phyloP scores from a whole-genome alignment of 1,140 invertebrate genomes.

The Harlomillsia oculata region DNA sequence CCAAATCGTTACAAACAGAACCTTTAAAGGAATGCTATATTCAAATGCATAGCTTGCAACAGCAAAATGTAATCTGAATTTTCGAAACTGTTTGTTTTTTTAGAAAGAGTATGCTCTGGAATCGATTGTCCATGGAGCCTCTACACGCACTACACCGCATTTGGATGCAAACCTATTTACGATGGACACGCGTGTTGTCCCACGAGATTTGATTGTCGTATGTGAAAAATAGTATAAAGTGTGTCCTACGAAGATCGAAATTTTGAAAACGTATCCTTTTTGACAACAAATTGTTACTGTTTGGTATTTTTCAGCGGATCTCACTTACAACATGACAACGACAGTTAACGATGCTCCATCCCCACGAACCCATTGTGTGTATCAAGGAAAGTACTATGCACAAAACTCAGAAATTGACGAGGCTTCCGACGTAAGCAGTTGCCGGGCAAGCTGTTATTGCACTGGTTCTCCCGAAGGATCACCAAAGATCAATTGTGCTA shows the following conservation, averaged over 20 bases:
- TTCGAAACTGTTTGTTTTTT: no score
- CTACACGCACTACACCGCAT: constrained; percentile 28
- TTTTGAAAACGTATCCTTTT: background rate
- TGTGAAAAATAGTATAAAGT: no score
- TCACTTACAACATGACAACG: background rate
- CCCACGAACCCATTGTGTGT: constrained; percentile 23
- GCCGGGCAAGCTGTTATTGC: constrained; percentile 29
- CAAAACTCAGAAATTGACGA: constrained; percentile 30
- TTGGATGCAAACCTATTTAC: constrained; percentile 36
- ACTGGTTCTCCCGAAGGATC: background rate
- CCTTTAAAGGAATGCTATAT: no score
- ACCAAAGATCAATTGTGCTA: constrained; percentile 30
- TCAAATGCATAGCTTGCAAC: no score
- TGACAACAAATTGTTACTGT: background rate
- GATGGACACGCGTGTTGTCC: constrained; percentile 35
- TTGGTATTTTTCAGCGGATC: background rate
- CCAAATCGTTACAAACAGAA: no score
- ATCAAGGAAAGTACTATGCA: constrained; percentile 32
- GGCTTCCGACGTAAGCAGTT: constrained; percentile 23
- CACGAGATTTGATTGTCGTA: constrained; percentile 36
- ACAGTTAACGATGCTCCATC: no score
- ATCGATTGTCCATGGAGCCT: constrained; percentile 32
- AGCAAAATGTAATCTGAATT: no score
- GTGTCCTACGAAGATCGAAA: background rate
- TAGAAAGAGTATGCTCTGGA: constrained; percentile 28